Evolutionary conservation across 2,888 invertebrate species (phyloP), one percentile per base, ranked within the genome.

Genomic region (Pseudolycoriella hygida): DNA sequence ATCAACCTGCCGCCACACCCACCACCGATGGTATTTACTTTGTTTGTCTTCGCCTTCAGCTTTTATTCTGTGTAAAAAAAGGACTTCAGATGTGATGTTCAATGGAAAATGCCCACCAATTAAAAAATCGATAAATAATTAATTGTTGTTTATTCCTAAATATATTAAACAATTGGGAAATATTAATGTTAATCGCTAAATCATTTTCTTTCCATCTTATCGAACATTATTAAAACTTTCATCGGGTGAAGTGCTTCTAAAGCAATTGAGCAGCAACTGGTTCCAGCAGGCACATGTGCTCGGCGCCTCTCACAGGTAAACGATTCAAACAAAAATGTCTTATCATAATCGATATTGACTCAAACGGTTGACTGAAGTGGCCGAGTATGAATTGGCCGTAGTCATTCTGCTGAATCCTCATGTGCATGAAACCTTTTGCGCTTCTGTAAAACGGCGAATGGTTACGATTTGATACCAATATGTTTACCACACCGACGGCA

Each of bases 401-500:
- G 45, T 77, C 76, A 12, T 68, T 67, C 54, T 79, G 79, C 61
- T 87, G 86, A 51, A 96, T 94, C 54, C 92, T 78, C 85, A 96
- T 90, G 64, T 96, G 94, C 87, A 96, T 93, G 58, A 90, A 93
- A 43, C 94, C 92, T 58, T 87, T 77, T 45, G 88, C 85, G 60
- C 93, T 92, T 67, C 94, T 94, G 67, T 25, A 71, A 67, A 12
- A 10, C n/a, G 31, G n/a, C n/a, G n/a, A n/a, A n/a, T n/a, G n/a
- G 37, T 47, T 45, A 34, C 11, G 34, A 3, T 38, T n/a, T 17
- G 15, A 14, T 15, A 39, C 31, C 32, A 3, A 30, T 12, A 34
- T 32, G 37, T 39, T 2, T 31, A n/a, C n/a, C n/a, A n/a, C n/a
- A 8, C 25, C 8, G 25, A 25, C 8, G 25, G 25, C 8, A 4